phyloP scores from a whole-genome alignment of 1,140 invertebrate genomes.

The Eupristina koningsbergeri region DNA sequence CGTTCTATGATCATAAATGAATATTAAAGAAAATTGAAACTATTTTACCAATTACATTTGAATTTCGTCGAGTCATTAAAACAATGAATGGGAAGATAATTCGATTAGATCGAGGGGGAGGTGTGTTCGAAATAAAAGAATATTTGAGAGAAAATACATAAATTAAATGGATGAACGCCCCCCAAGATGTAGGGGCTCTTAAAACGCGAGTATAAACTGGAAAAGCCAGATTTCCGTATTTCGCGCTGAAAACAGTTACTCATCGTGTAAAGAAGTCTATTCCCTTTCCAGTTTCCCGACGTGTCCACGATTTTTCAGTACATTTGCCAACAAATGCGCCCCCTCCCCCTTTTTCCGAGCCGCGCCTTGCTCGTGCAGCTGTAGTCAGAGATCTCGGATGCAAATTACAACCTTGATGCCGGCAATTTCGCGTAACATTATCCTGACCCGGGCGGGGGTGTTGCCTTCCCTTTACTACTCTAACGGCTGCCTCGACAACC shows the following conservation, averaged over 20 bases:
- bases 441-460: constrained; percentile 23
- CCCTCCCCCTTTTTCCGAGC: neutral
- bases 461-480: constrained; percentile 2
- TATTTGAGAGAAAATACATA: neutral
- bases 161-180: neutral
- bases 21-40: neutral
- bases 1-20: neutral
- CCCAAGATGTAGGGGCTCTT: neutral
- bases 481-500: neutral
- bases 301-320: constrained; percentile 61
- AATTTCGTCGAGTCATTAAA: too few relatives aligned
- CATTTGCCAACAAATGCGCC: constrained; percentile 59
- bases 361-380: neutral
- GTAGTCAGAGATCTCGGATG: constrained; percentile 37
- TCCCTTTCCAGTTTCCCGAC: neutral
- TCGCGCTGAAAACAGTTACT: constrained; percentile 10
- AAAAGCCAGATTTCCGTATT: constrained; percentile 24
- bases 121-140: neutral
- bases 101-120: neutral
- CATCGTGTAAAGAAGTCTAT: constrained; percentile 4
- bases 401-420: constrained; percentile 55
- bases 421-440: constrained; percentile 54
- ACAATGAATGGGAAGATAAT: too few relatives aligned
- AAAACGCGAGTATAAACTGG: constrained; percentile 17
- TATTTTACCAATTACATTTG: neutral